Percentiles rank a stretch among this genome's conserved stretches.
phyloP scores from a whole-genome alignment of 2,888 invertebrate genomes.

The Lymantria monacha region DNA sequence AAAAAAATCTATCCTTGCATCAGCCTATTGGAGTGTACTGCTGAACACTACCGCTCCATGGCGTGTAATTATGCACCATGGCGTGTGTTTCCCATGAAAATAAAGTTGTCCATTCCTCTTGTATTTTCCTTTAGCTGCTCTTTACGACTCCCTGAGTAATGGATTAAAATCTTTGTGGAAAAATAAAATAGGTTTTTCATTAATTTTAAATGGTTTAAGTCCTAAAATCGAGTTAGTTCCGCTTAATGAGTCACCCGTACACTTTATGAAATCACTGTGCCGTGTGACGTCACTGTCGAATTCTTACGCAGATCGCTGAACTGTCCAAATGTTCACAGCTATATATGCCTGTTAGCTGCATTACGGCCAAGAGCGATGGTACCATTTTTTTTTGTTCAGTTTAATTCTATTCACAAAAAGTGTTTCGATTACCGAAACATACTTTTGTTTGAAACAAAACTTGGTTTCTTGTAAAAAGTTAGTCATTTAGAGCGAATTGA shows the following conservation, averaged over 20 bases:
- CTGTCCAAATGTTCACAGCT: constrained; percentile 1
- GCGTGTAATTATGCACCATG: too few relatives aligned
- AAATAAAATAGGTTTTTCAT: constrained; percentile 3
- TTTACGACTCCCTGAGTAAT: too few relatives aligned
- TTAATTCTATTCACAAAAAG: neutral
- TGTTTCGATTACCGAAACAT: neutral
- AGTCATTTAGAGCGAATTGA: too few relatives aligned
- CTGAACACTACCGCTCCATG: too few relatives aligned
- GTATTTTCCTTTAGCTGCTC: too few relatives aligned
- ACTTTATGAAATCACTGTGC: neutral
- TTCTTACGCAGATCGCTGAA: constrained; percentile 9
- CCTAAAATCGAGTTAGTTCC: too few relatives aligned
- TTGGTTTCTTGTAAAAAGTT: neutral
- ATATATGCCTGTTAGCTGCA: neutral
- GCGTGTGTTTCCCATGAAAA: too few relatives aligned
- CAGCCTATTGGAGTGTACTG: too few relatives aligned
- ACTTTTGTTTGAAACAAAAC: neutral
- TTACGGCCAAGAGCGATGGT: neutral
- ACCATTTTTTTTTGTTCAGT: neutral
- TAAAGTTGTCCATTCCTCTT: too few relatives aligned
- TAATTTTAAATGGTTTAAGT: neutral
- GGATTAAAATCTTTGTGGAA: too few relatives aligned
- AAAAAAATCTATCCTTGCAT: too few relatives aligned
- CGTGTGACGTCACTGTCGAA: constrained; percentile 15
- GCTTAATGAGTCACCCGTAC: neutral